Evolutionary conservation across 1,140 invertebrate species (phyloP).

Genomic region (Nephotettix cincticeps): DNA sequence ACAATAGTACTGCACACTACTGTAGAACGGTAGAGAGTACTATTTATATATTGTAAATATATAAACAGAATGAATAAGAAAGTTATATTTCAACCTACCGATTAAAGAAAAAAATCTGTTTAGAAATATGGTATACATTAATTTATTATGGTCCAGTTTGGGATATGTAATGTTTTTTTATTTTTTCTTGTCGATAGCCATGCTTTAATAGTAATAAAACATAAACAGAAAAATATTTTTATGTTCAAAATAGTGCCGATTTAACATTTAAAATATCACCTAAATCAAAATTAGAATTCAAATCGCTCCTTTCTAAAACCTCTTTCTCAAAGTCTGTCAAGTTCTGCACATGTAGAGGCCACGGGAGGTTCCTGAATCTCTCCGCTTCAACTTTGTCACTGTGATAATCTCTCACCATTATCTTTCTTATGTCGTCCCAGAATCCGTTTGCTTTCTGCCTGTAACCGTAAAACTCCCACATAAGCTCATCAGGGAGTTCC

Average conservation of each 20-base stretch:
- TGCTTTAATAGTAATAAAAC: too few species aligned
- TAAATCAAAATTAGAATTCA: not conserved
- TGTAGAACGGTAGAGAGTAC: too few species aligned
- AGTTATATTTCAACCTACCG: too few species aligned
- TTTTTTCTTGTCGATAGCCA: too few species aligned
- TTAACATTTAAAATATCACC: not conserved
- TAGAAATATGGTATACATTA: too few species aligned
- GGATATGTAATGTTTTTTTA: too few species aligned
- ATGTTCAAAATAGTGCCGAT: not conserved
- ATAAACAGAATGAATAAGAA: too few species aligned
- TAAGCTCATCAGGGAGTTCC: not conserved
- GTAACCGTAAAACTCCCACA: conserved; percentile 3
- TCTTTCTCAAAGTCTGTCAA: not conserved
- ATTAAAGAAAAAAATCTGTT: too few species aligned
- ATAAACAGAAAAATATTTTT: too few species aligned
- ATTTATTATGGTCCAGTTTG: too few species aligned
- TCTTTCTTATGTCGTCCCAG: not conserved
- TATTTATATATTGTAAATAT: too few species aligned
- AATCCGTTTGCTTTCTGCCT: not conserved
- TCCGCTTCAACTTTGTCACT: conserved; percentile 4
- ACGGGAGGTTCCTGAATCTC: not conserved
- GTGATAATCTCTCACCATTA: not conserved
- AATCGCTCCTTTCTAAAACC: conserved; percentile 2
- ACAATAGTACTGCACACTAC: too few species aligned
- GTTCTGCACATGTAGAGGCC: not conserved